Base-by-base conservation (phyloP, 2,888 invertebrate genomes). In the Chymomyza caudatula region DNA sequence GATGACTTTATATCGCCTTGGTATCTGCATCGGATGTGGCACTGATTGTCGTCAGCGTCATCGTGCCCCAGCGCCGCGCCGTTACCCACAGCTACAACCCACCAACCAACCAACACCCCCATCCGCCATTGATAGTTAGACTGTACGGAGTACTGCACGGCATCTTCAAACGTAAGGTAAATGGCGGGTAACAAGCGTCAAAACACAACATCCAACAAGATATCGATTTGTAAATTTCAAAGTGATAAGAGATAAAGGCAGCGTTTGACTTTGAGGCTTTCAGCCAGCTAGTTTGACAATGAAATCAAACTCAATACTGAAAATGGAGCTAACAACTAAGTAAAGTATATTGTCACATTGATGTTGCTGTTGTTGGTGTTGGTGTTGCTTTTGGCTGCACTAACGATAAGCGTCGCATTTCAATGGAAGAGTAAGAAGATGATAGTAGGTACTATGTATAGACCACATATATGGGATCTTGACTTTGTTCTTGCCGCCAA, bases 141-240 rank as follows among this genome's bases (percentile, higher is more conserved):
- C 61, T 37, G 67, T 65, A 69, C 74, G 74, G 57, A 25, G 47
- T 11, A 47, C 37, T 4, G 29, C n/a, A 57, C 72, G 72, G 82
- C 83, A 83, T 80, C 83, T 71, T 85, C 83, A 83, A 83, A 84
- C 69, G 85, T 61, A 47, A 13, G 25, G 47, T 47, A 57, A 70
- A 70, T 56, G 60, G 25, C 59, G 67, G 44, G 63, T 47, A 62
- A 57, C 54, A 71, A 51, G 67, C 76, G 69, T 70, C 63, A 62
- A 65, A 73, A 78, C 66, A 72, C 61, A 52, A 43, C 67, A 52
- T 66, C 58, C 68, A 76, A 82, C 85, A 85, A 76, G 86, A 86
- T 86, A 87, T 87, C 84, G 87, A 87, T 87, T 87, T 87, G 87
- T 87, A 84, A 87, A 87, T 82, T 87, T 77, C 22, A 65, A 69